Base-by-base conservation (phyloP, 2,888 invertebrate genomes). In the Operophtera brumata region DNA sequence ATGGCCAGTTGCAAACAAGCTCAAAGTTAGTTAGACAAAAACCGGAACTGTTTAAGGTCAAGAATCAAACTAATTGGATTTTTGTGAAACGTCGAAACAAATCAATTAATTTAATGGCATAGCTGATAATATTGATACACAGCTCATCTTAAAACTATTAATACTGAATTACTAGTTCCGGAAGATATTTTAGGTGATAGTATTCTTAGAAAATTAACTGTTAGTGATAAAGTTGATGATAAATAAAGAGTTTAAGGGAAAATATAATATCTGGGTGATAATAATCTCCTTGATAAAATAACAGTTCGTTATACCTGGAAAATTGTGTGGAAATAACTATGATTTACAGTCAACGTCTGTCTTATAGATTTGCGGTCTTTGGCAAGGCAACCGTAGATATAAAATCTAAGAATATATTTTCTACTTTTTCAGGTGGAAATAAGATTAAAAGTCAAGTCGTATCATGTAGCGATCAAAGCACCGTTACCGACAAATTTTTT, bases 1-100 rank as follows among this genome's bases (percentile, higher is more conserved):
- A n/a, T n/a, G n/a, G n/a, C n/a, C n/a, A n/a, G n/a, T 59, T 51
- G 55, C 48, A 55, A 55, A 59, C 49, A 49, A 57, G 54, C 51
- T 37, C 40, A 52, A 57, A 52, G 43, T 54, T 52, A 57, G 56
- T 52, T 41, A 6, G 44, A 36, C 32, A 42, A 32, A 42, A 57
- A 44, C 56, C 57, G 59, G 61, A 64, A 61, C 53, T n/a, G 20
- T 9, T 7, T 62, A 53, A 56, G 56, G 58, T 61, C 56, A 40
- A 42, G 14, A 56, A 47, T 37, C 25, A 55, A 53, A 20, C 20
- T 49, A 54, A 54, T 51, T 54, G 47, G 10, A 54, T 34, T 55
- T 54, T 46, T 5, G 12, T 5, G n/a, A 46, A 50, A 34, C 35
- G 26, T 0, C n/a, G 13, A 7, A 7, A 26, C 4, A 42, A 45